Percentiles rank a stretch among this genome's conserved stretches.
phyloP scores from a whole-genome alignment of 2,888 invertebrate species.

The Tetrapedia diversipes region DNA sequence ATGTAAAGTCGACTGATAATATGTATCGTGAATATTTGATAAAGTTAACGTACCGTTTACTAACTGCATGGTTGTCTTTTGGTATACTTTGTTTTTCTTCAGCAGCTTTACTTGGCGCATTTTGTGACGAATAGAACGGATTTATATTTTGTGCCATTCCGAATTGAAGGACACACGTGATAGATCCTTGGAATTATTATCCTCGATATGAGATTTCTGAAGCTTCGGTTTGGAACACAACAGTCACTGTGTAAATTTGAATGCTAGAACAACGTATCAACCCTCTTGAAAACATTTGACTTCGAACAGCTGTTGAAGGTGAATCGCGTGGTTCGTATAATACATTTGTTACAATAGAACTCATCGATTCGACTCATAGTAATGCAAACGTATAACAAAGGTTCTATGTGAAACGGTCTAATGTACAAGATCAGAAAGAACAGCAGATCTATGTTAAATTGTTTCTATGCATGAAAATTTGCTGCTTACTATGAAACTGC shows the following conservation, averaged over 20 bases:
- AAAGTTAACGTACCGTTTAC: conserved; percentile 89
- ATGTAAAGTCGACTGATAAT: neutral
- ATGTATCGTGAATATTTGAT: neutral
- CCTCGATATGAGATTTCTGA: conserved; percentile 45
- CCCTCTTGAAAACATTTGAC: conserved; percentile 70
- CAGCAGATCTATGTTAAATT: no score
- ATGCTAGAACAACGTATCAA: conserved; percentile 69
- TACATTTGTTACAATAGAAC: no score
- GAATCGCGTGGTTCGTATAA: conserved; percentile 30
- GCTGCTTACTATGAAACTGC: no score
- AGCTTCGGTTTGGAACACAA: conserved; percentile 70
- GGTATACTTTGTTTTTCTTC: conserved; percentile 89
- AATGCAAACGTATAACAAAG: no score
- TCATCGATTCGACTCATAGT: no score
- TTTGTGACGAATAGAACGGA: conserved; percentile 90
- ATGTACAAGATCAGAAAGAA: no score
- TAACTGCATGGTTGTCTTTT: conserved; percentile 93
- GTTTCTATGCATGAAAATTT: no score
- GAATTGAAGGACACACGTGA: conserved; percentile 28
- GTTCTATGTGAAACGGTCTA: no score
- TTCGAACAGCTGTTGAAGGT: conserved; percentile 72
- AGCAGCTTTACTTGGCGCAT: conserved; percentile 90
- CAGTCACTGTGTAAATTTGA: conserved; percentile 79
- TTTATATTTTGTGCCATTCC: conserved; percentile 94
- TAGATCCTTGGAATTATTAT: conserved; percentile 33